Evolutionary conservation across 1,140 invertebrate genomes (phyloP).

Genomic region (Drosophila pseudoananassae): DNA sequence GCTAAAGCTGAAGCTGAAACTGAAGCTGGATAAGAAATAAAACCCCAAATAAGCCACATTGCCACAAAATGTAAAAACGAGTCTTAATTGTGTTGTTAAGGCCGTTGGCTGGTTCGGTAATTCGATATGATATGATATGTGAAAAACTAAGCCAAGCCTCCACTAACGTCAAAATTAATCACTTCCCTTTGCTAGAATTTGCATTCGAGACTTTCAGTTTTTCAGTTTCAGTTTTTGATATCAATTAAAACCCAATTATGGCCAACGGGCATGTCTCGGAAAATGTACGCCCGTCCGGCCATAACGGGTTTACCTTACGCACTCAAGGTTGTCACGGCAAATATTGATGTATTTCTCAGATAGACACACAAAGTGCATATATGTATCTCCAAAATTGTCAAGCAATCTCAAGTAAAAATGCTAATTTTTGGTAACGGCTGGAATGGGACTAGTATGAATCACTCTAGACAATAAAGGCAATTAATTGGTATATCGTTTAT

Average conservation of each 20-base stretch:
- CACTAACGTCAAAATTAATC: constrained; percentile 57
- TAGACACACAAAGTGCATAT: constrained; percentile 6
- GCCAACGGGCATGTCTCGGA: constrained; percentile 56
- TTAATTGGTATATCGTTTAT: constrained; percentile 7
- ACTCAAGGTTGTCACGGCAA: constrained; percentile 60
- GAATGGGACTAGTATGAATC: constrained; percentile 16
- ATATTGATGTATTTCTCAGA: constrained; percentile 1
- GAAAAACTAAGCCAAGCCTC: constrained; percentile 13
- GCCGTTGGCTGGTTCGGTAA: constrained; percentile 49
- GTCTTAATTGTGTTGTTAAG: constrained; percentile 74
- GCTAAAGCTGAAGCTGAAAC: constrained; percentile 31
- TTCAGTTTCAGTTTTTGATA: constrained; percentile 25
- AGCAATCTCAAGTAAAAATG: constrained; percentile 37
- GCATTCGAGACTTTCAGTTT: constrained; percentile 49
- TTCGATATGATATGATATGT: constrained; percentile 54
- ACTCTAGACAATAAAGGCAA: constrained; percentile 14
- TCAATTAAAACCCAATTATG: constrained; percentile 74
- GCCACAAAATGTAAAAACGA: constrained; percentile 34
- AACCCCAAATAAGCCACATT: constrained; percentile 14
- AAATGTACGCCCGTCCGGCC: constrained; percentile 57
- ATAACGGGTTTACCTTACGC: constrained; percentile 61
- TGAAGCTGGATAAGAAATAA: background rate
- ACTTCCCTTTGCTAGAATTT: constrained; percentile 78
- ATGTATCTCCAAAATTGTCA: constrained; percentile 26
- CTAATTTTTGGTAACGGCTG: constrained; percentile 15